Evolutionary conservation across 2,888 invertebrate species (phyloP), one percentile per base, ranked within the genome.

Genomic region (Meta bourneti): DNA sequence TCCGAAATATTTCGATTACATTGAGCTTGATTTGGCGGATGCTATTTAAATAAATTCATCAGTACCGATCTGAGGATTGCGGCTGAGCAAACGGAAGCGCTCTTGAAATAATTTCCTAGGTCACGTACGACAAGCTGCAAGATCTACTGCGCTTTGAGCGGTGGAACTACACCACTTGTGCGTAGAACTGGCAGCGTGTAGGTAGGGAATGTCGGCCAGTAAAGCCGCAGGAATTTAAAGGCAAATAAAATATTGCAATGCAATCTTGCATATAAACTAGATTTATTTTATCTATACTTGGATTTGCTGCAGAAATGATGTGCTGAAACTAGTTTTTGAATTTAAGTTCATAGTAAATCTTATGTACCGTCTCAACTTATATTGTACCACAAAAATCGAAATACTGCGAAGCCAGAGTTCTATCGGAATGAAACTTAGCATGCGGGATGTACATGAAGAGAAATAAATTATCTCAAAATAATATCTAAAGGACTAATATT

Each of bases 41-140:
- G 52, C n/a, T 61, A 61, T 75, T 7, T 48, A 75, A 75, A 34
- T 20, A 84, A 52, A 71, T 72, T 74, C 83, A 52, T 72, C 49
- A 19, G 19, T 51, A 1, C 13, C 48, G 48, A 70, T 69, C 70
- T 70, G 19, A 69, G 69, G 48, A 69, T 69, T 19, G 20, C 54
- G 49, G 69, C 79, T 79, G 54, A n/a, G n/a, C 7, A 11, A 84
- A 84, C 34, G 74, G 34, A 79, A 13, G 75, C 11, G 74, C 74
- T 72, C 54, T 48, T 20, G 75, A n/a, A 84, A n/a, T 16, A 54
- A 61, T 61, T 75, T 48, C 16, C 20, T 48, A 6, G 0, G 34
- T 75, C 74, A 84, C 74, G 61, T 54, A 6, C 20, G 1, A 72
- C 72, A 16, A 61, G 61, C 11, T 61, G 61, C 61, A 16, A 16